Evolutionary conservation across 2,888 invertebrate species (phyloP), one percentile per base, ranked within the genome.

Genomic region (Gryllus longicercus): DNA sequence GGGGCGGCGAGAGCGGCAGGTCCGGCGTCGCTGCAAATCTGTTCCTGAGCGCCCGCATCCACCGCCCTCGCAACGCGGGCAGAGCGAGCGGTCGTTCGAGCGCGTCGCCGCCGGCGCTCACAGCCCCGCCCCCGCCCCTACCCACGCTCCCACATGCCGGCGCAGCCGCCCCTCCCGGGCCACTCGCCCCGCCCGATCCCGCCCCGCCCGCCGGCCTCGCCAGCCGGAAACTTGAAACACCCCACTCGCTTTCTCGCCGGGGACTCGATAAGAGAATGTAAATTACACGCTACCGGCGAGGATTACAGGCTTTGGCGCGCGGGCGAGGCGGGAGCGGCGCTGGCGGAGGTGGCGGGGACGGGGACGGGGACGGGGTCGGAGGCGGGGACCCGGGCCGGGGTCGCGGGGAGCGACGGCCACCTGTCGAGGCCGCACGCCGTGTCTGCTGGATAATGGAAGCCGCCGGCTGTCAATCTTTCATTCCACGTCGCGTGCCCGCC

Each of bases 201-300:
- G n/a, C 63, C 63, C 63, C 63, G 14, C 14, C n/a, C 63, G n/a
- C n/a, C 14, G n/a, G 63, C 63, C 63, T 63, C 63, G 16, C n/a
- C 63, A 18, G 63, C 63, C 63, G 63, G 63, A 63, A 63, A 63
- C 63, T 63, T 63, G 16, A 63, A 63, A 63, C 63, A 63, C 63
- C 38, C 63, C 63, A 63, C 63, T 63, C 63, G 14, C 63, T 63
- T 38, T 8, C 63, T n/a, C 8, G 16, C 63, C 16, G 63, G 63
- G 63, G 63, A 63, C n/a, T 63, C 63, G 63, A 63, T 63, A 63
- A 63, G 63, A 63, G 63, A 63, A 63, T 63, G 63, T 63, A 63
- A 63, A 63, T 63, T 63, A 63, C 63, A 63, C n/a, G n/a, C 63
- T 63, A 63, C 63, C 63, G 63, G n/a, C 3, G 63, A 63, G 63